Percentiles rank a stretch among this genome's conserved stretches.
Conservation (phyloP, 35 echinoderm and acorn worm genomes). For the Heliocidaris erythrogramma region DNA sequence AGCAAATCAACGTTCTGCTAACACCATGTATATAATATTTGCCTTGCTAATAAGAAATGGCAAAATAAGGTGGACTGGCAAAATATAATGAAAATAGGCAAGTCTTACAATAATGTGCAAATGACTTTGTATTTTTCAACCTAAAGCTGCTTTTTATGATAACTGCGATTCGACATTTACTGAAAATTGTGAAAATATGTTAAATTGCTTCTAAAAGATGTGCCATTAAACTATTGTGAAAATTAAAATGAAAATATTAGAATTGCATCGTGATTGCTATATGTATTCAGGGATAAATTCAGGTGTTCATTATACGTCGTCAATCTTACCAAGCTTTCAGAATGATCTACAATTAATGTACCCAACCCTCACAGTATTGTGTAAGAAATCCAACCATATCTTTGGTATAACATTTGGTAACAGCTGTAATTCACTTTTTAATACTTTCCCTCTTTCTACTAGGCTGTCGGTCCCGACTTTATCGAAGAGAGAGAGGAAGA, state of each 20-base stretch:
- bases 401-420: too few species aligned
- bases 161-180: too few species aligned
- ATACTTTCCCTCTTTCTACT: neutral
- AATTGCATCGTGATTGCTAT: too few species aligned
- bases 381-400: too few species aligned
- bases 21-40: too few species aligned
- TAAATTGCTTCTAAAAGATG: neutral
- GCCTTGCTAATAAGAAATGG: neutral
- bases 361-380: too few species aligned
- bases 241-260: too few species aligned
- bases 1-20: neutral
- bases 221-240: neutral
- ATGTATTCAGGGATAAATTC: too few species aligned
- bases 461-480: conserved; percentile 73
- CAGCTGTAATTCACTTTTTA: neutral
- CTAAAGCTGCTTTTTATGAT: too few species aligned
- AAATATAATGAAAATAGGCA: neutral
- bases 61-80: neutral
- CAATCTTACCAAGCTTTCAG: too few species aligned
- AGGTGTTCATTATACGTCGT: too few species aligned
- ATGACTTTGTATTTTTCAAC: neutral
- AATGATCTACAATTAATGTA: too few species aligned
- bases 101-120: neutral
- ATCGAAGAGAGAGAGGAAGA: conserved; percentile 83
- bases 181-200: neutral